Evolutionary conservation across 2,113 vertebrate genomes (phyloP).

Genomic region (Microcebus murinus): DNA sequence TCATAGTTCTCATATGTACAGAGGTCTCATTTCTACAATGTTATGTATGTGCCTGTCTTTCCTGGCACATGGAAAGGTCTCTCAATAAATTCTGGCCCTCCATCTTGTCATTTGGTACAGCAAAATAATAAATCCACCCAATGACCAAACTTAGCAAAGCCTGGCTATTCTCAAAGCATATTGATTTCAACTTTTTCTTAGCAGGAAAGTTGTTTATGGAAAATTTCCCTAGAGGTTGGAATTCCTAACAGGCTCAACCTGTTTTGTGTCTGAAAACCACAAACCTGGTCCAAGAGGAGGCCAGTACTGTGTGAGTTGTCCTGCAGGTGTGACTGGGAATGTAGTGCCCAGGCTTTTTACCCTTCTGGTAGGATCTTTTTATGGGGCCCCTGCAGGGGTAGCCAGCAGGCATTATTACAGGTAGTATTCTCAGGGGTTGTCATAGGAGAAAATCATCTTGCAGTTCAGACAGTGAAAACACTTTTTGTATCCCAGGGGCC

Average conservation of each 20-base stretch:
- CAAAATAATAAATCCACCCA: slow-evolving; percentile 22
- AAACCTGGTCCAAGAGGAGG: neutral
- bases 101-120: slow-evolving; percentile 16
- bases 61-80: neutral
- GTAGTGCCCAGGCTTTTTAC: neutral
- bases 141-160: neutral
- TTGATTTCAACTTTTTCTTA: slow-evolving; percentile 50
- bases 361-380: neutral
- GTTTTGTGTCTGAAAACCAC: slow-evolving; percentile 18
- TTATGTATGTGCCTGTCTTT: neutral
- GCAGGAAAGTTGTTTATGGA: neutral
- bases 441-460: neutral
- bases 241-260: slow-evolving; percentile 4
- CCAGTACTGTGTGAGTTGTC: neutral
- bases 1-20: neutral
- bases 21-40: neutral
- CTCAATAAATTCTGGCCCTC: slow-evolving; percentile 5
- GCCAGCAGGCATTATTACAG: neutral
- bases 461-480: neutral
- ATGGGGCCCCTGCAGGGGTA: neutral
- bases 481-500: neutral
- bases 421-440: neutral
- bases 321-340: neutral
- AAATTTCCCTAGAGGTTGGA: neutral
- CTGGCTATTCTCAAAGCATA: slow-evolving; percentile 37